These are phyloP conservation scores for Acrocyrtus sp. DNA, from an alignment of 2,888 invertebrate species.

Conservation along the genomic window DNA sequence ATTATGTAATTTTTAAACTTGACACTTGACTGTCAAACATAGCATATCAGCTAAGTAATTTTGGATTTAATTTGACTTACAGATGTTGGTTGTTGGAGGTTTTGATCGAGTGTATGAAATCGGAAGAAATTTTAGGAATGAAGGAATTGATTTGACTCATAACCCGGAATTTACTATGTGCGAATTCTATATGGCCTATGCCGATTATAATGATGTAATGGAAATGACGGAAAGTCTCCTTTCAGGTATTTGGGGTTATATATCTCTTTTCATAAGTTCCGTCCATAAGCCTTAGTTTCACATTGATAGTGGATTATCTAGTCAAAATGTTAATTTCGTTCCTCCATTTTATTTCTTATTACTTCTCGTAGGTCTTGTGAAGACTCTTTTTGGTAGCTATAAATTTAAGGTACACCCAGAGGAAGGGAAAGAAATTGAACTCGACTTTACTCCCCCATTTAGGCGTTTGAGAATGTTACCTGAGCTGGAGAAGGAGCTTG, in stretches of 20 bases:
- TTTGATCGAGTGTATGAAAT: slow-evolving; percentile 93
- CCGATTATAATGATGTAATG: slow-evolving; percentile 97
- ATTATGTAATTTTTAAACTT: no score
- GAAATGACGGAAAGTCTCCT: slow-evolving; percentile 90
- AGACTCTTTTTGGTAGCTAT: slow-evolving; percentile 88
- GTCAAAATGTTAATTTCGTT: no score
- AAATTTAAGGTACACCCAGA: slow-evolving; percentile 92
- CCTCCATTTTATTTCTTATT: not conserved
- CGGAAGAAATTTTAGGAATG: slow-evolving; percentile 95
- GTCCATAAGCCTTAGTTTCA: no score
- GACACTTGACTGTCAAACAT: no score
- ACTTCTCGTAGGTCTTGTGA: slow-evolving; percentile 80
- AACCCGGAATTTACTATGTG: slow-evolving; percentile 99
- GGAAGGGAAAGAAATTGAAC: slow-evolving; percentile 81
- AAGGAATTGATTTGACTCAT: slow-evolving; percentile 98
- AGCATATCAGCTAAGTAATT: no score
- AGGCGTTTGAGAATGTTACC: slow-evolving; percentile 90
- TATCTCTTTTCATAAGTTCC: no score
- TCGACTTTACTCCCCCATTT: slow-evolving; percentile 99
- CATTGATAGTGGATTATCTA: no score
- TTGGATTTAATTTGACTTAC: no score
- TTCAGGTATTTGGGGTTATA: no score
- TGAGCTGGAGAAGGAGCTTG: slow-evolving; percentile 83
- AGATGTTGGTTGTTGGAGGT: slow-evolving; percentile 97
- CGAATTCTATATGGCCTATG: slow-evolving; percentile 99